phyloP scores from a whole-genome alignment of 2,888 invertebrate species.

The Scaptomyza polygonia region DNA sequence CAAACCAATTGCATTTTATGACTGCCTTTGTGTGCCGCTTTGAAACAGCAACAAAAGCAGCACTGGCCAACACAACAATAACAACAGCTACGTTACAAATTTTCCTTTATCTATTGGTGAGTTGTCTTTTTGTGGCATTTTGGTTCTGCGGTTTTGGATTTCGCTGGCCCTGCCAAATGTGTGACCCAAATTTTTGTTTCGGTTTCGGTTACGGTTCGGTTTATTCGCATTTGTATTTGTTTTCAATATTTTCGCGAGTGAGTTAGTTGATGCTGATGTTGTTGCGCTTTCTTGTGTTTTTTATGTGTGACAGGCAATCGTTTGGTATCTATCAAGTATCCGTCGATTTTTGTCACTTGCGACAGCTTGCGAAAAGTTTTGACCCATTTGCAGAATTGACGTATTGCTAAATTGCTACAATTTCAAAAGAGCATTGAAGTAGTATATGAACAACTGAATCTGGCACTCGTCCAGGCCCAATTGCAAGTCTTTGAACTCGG shows the following conservation, averaged over 20 bases:
- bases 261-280: slow-evolving; percentile 13
- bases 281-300: not conserved
- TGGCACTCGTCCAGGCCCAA: slow-evolving; percentile 60
- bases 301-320: slow-evolving; percentile 51
- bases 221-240: slow-evolving; percentile 17
- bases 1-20: slow-evolving; percentile 78
- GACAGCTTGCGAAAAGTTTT: slow-evolving; percentile 44
- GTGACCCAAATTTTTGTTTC: slow-evolving; percentile 64
- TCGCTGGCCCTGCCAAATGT: slow-evolving; percentile 62
- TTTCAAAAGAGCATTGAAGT: slow-evolving; percentile 18
- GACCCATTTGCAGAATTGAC: slow-evolving; percentile 53
- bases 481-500: slow-evolving; percentile 54
- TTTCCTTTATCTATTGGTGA: slow-evolving; percentile 64
- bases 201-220: too few relatives aligned
- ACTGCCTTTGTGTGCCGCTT: slow-evolving; percentile 70
- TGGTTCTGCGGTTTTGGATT: slow-evolving; percentile 60
- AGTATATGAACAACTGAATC: slow-evolving; percentile 11
- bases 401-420: slow-evolving; percentile 28
- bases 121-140: slow-evolving; percentile 36
- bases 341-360: slow-evolving; percentile 55
- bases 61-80: slow-evolving; percentile 21
- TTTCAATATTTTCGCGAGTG: slow-evolving; percentile 24
- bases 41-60: slow-evolving; percentile 44
- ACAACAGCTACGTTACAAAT: slow-evolving; percentile 34
- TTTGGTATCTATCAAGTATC: slow-evolving; percentile 27